Conservation (phyloP, 2,888 invertebrate species). For the Callimorpha dominula region DNA sequence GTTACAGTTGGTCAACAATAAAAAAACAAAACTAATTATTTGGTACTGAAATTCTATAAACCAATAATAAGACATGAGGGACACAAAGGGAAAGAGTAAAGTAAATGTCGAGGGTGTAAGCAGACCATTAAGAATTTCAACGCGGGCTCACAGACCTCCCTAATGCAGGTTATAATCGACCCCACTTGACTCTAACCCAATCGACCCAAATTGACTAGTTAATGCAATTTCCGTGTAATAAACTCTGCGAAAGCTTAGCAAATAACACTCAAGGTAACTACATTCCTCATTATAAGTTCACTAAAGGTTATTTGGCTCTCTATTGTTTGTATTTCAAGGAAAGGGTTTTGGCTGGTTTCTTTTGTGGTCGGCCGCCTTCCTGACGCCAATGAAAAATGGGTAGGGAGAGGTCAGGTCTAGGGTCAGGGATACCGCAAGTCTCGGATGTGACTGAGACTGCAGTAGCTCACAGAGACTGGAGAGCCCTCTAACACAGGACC, state of each 20-base stretch:
- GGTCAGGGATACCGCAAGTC: no score
- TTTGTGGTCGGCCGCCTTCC: no score
- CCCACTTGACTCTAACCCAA: background rate
- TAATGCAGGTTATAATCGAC: background rate
- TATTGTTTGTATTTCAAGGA: background rate
- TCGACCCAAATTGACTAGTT: slow-evolving; percentile 8
- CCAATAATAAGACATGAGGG: background rate
- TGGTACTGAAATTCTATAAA: background rate
- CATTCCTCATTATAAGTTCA: background rate
- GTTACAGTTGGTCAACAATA: no score
- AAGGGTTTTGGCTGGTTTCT: no score
- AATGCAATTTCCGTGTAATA: slow-evolving; percentile 38
- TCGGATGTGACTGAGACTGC: no score
- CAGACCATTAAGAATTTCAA: background rate
- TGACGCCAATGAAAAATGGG: no score
- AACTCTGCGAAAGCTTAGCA: slow-evolving; percentile 40
- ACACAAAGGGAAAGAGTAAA: background rate
- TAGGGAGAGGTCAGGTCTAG: no score
- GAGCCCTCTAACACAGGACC: no score
- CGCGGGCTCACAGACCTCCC: background rate
- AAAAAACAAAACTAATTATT: no score
- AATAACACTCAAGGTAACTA: slow-evolving; percentile 33
- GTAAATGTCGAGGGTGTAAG: background rate
- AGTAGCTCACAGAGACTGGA: no score
- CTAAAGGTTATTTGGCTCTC: background rate